phyloP scores from a whole-genome alignment of 2,797 vertebrate genomes.

The Tenualosa ilisha region DNA sequence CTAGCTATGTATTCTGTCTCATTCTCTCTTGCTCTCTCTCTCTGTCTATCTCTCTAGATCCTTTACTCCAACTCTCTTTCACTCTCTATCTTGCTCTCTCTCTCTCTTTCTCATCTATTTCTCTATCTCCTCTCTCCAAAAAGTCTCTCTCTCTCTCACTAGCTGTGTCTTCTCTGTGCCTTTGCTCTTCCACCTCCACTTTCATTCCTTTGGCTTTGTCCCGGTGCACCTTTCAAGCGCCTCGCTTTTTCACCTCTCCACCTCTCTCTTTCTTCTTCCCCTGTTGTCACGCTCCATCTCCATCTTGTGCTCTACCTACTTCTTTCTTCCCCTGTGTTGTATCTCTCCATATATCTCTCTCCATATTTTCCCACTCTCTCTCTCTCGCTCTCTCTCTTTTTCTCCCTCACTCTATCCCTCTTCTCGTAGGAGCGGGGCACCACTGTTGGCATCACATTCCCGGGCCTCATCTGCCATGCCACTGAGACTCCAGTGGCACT shows the following conservation, averaged over 20 bases:
- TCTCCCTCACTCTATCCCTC: slow-evolving; percentile 32
- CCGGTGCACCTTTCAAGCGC: neutral
- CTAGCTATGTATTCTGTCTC: neutral
- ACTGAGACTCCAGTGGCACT: slow-evolving; percentile 14
- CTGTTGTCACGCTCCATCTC: slow-evolving; percentile 3
- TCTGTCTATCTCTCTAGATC: slow-evolving; percentile 23
- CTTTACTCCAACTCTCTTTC: neutral
- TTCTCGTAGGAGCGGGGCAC: neutral
- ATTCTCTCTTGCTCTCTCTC: slow-evolving; percentile 28
- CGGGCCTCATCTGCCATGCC: slow-evolving; percentile 13
- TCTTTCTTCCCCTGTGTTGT: neutral
- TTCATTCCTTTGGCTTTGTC: no score
- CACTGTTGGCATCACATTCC: neutral
- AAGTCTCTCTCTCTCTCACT: no score
- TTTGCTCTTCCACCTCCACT: no score
- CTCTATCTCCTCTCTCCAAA: neutral
- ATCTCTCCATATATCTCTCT: slow-evolving; percentile 18
- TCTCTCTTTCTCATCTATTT: neutral
- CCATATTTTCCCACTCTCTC: slow-evolving; percentile 10
- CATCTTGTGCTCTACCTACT: neutral
- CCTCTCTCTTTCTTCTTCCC: slow-evolving; percentile 39
- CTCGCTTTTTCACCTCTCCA: slow-evolving; percentile 55
- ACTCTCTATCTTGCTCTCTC: neutral
- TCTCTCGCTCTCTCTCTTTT: slow-evolving; percentile 29
- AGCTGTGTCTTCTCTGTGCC: no score